Conservation (phyloP, 2,113 vertebrate genomes). For the Potamarius usumacintae region DNA sequence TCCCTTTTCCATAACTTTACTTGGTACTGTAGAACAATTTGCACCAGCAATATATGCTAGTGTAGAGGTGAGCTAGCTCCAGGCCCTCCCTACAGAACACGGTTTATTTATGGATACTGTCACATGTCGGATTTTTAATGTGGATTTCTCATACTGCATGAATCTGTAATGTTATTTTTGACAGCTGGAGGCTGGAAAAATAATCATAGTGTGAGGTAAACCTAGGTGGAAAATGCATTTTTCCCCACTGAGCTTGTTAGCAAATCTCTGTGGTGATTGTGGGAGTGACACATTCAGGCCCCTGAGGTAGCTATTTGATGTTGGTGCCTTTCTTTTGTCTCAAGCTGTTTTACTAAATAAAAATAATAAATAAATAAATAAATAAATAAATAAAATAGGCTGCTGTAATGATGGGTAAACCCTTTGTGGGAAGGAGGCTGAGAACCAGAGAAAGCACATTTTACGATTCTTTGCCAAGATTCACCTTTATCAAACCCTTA, state of each 20-base stretch:
- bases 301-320: constrained; percentile 69
- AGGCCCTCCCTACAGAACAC: constrained; percentile 16
- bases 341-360: constrained; percentile 59
- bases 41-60: not conserved
- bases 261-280: constrained; percentile 58
- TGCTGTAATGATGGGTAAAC: constrained; percentile 59
- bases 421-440: constrained; percentile 46
- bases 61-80: constrained; percentile 11
- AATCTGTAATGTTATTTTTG: constrained; percentile 48
- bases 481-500: constrained; percentile 7
- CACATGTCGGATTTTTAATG: constrained; percentile 39
- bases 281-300: constrained; percentile 57
- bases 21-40: constrained; percentile 5
- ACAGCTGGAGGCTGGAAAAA: constrained; percentile 47
- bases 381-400: constrained; percentile 62
- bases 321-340: constrained; percentile 71
- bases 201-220: constrained; percentile 43
- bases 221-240: constrained; percentile 48
- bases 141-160: constrained; percentile 42
- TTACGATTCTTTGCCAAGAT: constrained; percentile 13
- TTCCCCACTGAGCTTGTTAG: constrained; percentile 69
- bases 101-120: constrained; percentile 42
- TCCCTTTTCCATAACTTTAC: not conserved
- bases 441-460: constrained; percentile 36
- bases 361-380: constrained; percentile 65